Base-by-base conservation (phyloP, 1,140 invertebrate species). In the Aphaenogaster ashmeadi region DNA sequence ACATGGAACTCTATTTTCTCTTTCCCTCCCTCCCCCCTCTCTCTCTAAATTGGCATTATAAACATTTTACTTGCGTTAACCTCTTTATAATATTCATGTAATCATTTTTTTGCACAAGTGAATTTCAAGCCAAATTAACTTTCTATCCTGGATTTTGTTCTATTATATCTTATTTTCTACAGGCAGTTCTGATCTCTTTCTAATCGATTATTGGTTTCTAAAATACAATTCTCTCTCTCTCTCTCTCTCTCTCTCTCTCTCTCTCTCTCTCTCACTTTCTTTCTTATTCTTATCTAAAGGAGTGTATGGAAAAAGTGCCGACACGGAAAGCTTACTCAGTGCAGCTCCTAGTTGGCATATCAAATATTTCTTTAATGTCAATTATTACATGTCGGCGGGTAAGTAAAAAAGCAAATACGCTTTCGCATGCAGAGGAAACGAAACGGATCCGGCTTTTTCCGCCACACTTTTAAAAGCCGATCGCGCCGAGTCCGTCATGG, bases 401-500 rank as follows among this genome's bases (percentile, higher is more conserved):
- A 86, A 86, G 83, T 86, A 66, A 77, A 79, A 86, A 54, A 66
- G 74, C 74, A 86, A 86, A 86, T 66, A 79, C 62, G 47, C 47
- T 79, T 79, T 79, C 74, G 74, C 38, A 71, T 71, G 44, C 69
- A 47, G 83, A 79, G 74, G 64, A 86, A 79, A 56, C 83, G 83
- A 86, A 86, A 86, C 83, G 47, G 64, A 60, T 69, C 64, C 64
- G 77, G 77, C 85, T 79, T 72, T 87, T 81, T 84, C 60, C 67
- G 86, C 44, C 79, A 69, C 41, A 81, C 75, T 81, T 87, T 87
- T 85, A 87, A 84, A 85, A 87, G 85, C 81, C 83, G 74, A 86
- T 88, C 84, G 78, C 69, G 71, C 54, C 60, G 67, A 84, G 71
- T 87, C 84, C 58, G 74, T 79, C 87, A 86, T 69, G 74, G 69